phyloP scores from a whole-genome alignment of 2,888 invertebrate genomes.

The Rapana venosa region DNA sequence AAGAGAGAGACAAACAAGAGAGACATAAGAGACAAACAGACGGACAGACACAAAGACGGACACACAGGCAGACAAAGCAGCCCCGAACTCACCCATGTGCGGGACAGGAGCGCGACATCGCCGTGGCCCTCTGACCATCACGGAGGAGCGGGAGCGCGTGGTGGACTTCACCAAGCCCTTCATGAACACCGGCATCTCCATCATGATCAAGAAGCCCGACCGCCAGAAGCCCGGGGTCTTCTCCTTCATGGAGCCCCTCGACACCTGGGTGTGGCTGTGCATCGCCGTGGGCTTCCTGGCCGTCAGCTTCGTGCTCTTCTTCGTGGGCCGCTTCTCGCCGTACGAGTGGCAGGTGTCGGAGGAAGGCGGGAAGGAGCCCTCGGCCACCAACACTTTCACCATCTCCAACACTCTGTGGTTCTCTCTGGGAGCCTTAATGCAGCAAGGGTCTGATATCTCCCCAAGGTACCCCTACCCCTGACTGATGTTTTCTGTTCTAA shows the following conservation, averaged over 20 bases:
- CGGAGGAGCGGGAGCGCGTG: slow-evolving; percentile 92
- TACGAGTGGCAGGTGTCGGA: slow-evolving; percentile 91
- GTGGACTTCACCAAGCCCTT: slow-evolving; percentile 99
- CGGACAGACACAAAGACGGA: neutral
- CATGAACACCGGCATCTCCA: slow-evolving; percentile 96
- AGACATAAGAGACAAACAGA: neutral
- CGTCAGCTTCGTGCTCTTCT: slow-evolving; percentile 97
- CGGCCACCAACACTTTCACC: slow-evolving; percentile 83
- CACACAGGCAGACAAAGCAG: neutral
- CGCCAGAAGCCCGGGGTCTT: slow-evolving; percentile 96
- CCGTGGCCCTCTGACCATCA: slow-evolving; percentile 96
- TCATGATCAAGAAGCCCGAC: slow-evolving; percentile 94
- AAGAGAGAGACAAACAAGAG: neutral
- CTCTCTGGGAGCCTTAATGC: slow-evolving; percentile 97
- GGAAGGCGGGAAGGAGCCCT: slow-evolving; percentile 56
- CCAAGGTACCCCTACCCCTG: slow-evolving; percentile 85
- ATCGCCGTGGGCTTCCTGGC: slow-evolving; percentile 92
- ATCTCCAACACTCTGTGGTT: slow-evolving; percentile 98
- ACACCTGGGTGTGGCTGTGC: slow-evolving; percentile 97
- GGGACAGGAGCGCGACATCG: slow-evolving; percentile 90
- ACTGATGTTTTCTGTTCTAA: neutral
- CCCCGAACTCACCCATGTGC: neutral
- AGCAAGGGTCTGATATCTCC: slow-evolving; percentile 98
- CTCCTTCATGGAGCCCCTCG: slow-evolving; percentile 97
- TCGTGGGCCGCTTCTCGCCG: slow-evolving; percentile 97